Conservation (phyloP, 2,888 invertebrate species). For the Hymenopus coronatus region DNA sequence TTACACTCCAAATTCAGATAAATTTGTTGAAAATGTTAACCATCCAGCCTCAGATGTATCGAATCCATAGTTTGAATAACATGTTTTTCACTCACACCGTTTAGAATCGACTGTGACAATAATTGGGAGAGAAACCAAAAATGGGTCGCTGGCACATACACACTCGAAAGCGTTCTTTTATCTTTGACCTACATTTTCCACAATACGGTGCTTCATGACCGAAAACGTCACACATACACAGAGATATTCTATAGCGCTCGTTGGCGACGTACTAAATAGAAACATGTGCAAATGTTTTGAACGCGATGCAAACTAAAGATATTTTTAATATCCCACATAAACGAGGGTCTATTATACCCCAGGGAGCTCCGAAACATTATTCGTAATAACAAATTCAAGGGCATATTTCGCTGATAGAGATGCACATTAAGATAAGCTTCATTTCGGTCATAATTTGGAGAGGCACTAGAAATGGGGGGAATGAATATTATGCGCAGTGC, state of each 20-base stretch:
- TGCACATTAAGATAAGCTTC: neutral
- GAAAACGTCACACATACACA: no score
- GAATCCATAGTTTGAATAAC: no score
- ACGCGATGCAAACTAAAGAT: neutral
- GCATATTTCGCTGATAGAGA: neutral
- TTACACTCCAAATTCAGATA: no score
- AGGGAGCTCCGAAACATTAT: neutral
- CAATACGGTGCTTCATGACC: neutral
- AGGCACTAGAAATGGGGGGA: neutral
- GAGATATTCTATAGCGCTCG: neutral
- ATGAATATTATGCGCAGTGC: neutral
- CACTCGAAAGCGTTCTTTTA: no score
- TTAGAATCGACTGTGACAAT: no score
- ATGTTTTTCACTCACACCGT: no score
- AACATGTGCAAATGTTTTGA: neutral
- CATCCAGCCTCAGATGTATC: no score
- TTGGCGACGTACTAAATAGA: neutral
- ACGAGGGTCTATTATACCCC: neutral
- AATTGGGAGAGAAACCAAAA: no score
- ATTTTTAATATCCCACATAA: neutral
- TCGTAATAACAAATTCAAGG: neutral
- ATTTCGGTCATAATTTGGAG: neutral
- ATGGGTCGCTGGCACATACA: no score
- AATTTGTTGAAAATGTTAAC: no score
- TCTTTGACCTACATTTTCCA: neutral